Evolutionary conservation across 2,113 vertebrate species (phyloP), one percentile per base, ranked within the genome.

Genomic region (Phocoena sinus): DNA sequence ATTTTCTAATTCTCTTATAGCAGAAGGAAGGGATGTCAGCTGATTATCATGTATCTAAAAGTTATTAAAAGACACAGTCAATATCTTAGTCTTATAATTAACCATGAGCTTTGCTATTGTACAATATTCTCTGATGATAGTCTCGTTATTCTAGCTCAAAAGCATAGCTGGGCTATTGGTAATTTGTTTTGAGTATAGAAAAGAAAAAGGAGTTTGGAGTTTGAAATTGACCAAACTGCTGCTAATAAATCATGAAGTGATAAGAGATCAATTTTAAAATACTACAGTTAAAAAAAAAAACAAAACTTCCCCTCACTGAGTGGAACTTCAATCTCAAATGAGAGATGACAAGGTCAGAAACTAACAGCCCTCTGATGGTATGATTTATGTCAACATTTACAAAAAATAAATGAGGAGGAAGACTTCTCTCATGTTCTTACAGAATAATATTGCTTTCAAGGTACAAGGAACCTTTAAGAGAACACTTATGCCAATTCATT

Each of bases 41-140:
- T 99, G 99, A 98, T 99, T 99, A 98, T 99, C 99, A 97, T 99
- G 99, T 47, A 99, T 98, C 99, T 99, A 96, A 84, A 97, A 97
- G 97, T 97, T 53, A 97, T 76, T 93, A 97, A 50, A 23, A 97
- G 53, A 95, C 26, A 83, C 88, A 96, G 67, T 95, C 26, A 91
- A 79, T 92, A 96, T 88, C 28, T 96, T 65, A 74, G 33, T 89
- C n/a, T 63, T 85, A 70, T 12, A 94, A 85, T 94, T 74, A 96
- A 87, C 13, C 60, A 94, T 56, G 12, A 74, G 12, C n/a, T 96
- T 93, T 86, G n/a, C 44, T 47, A 82, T 17, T 88, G 1, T 44
- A 92, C 33, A 79, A 56, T 89, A 96, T 67, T 63, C 14, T 62
- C 94, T 56, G 81, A 79, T 53, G 70, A 91, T 56, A 81, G 95